A percentile compares a stretch with the other conserved stretches of the same genome.
phyloP scores from a whole-genome alignment of 2,888 invertebrate species.

The Schrankia costaestrigalis region DNA sequence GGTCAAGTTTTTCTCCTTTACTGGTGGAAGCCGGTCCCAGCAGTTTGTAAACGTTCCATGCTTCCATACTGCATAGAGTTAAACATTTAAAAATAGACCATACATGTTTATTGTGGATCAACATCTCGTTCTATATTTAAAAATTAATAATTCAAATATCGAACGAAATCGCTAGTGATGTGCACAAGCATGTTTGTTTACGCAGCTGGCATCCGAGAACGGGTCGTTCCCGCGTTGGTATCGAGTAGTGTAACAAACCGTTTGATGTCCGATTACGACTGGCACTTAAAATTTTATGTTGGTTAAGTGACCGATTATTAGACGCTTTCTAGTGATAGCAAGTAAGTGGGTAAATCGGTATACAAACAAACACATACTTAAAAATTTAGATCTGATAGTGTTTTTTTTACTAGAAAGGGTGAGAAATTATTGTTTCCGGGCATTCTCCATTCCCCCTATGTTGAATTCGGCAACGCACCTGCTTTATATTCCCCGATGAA shows the following conservation, averaged over 20 bases:
- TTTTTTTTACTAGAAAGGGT: too few relatives aligned
- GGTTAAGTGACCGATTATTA: conserved; percentile 57
- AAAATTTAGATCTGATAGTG: conserved; percentile 13
- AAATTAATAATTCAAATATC: conserved; percentile 32
- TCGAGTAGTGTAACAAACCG: conserved; percentile 46
- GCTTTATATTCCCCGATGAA: too few relatives aligned
- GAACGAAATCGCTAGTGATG: conserved; percentile 44
- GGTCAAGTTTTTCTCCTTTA: too few relatives aligned
- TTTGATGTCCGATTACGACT: conserved; percentile 54
- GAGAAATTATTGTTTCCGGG: too few relatives aligned
- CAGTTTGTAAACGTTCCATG: too few relatives aligned
- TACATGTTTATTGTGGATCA: conserved; percentile 15
- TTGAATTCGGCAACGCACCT: too few relatives aligned
- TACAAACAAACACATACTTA: conserved; percentile 21
- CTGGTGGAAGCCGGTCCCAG: too few relatives aligned
- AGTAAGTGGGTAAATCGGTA: conserved; percentile 24
- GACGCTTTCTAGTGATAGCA: conserved; percentile 42
- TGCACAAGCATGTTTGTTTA: conserved; percentile 51
- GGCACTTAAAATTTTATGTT: conserved; percentile 52
- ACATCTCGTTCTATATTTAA: conserved; percentile 27
- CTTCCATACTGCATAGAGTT: too few relatives aligned
- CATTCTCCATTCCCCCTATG: too few relatives aligned
- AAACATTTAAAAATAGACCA: conserved; percentile 13
- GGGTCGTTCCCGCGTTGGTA: conserved; percentile 29
- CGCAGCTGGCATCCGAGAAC: conserved; percentile 45